Percentiles rank a stretch among this genome's conserved stretches.
Evolutionary conservation across 2,797 vertebrate species (phyloP).

Genomic region (Xiphophorus birchmanni): DNA sequence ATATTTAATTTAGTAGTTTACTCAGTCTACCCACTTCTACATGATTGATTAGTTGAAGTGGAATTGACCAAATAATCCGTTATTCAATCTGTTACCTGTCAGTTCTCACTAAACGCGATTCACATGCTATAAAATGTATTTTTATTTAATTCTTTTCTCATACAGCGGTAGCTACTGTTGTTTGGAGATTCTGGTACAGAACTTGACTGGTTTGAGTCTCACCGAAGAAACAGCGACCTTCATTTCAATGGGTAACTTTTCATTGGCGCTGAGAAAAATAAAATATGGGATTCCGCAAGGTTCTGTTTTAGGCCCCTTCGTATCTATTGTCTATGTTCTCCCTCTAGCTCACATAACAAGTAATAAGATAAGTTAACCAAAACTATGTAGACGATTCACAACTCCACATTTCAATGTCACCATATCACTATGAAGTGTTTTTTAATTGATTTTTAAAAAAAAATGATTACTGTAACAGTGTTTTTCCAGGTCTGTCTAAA

Average conservation of each 20-base stretch:
- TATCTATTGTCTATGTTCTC: not conserved
- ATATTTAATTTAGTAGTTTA: slow-evolving; percentile 3
- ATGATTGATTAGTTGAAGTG: not conserved
- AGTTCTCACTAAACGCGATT: not conserved
- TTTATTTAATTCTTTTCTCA: not conserved
- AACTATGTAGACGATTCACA: too few relatives aligned
- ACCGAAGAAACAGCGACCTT: not conserved
- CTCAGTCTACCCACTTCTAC: not conserved
- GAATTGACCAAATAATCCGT: not conserved
- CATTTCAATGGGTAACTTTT: not conserved
- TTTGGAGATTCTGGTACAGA: not conserved
- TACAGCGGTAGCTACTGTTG: not conserved
- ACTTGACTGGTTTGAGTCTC: not conserved
- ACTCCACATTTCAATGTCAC: too few relatives aligned
- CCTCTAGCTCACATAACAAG: too few relatives aligned
- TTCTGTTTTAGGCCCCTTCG: not conserved
- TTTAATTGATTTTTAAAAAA: too few relatives aligned
- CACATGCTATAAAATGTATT: not conserved
- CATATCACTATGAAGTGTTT: too few relatives aligned
- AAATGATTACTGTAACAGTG: too few relatives aligned
- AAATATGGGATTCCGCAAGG: not conserved
- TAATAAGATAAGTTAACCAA: too few relatives aligned
- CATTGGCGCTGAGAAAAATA: not conserved
- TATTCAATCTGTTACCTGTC: not conserved
- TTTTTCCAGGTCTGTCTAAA: too few relatives aligned